Base-by-base conservation (phyloP, 2,888 invertebrate species). In the Hetaerina titia region DNA sequence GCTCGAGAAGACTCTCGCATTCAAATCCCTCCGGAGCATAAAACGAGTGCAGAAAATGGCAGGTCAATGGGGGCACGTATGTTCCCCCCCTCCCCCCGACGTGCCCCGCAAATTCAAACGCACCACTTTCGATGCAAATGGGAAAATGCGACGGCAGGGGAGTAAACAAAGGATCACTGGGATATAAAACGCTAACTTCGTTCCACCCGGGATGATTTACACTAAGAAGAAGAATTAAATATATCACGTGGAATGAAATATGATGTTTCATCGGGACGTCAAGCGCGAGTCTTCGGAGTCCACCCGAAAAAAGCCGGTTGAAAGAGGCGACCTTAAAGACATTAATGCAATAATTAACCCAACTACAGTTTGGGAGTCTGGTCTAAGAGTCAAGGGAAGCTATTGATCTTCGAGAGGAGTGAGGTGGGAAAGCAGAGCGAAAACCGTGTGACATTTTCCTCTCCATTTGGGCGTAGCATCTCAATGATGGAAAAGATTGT, bases 81-180 rank as follows among this genome's bases (percentile, higher is more conserved):
- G 25, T 81, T 11, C 13, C 81, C 81, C 11, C 81, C 8, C 25
- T 9, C n/a, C n/a, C 45, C 45, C 45, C 45, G 4, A 4, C n/a
- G 31, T 11, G 15, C 81, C 45, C 45, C 45, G 45, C 45, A 5
- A 8, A 81, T 31, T 31, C 31, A 31, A 31, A 31, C 81, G 81
- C 19, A 81, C 81, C 81, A 81, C 81, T 81, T 31, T 81, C 81
- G 81, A 81, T 81, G 81, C 81, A 81, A 81, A 81, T 81, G 81
- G 31, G 31, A 25, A 31, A 81, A 25, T n/a, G 69, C 69, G 22
- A 69, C 81, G 81, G 81, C 81, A 25, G 81, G 22, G 11, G 45
- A 17, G 25, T 74, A 74, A 74, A 74, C 74, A 74, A 74, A 69
- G 25, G 81, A 25, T 81, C 13, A 9, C 8, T 31, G 31, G 69